Evolutionary conservation across 2,888 invertebrate species (phyloP).

Genomic region (Kuschelorhynchus macadamiae): DNA sequence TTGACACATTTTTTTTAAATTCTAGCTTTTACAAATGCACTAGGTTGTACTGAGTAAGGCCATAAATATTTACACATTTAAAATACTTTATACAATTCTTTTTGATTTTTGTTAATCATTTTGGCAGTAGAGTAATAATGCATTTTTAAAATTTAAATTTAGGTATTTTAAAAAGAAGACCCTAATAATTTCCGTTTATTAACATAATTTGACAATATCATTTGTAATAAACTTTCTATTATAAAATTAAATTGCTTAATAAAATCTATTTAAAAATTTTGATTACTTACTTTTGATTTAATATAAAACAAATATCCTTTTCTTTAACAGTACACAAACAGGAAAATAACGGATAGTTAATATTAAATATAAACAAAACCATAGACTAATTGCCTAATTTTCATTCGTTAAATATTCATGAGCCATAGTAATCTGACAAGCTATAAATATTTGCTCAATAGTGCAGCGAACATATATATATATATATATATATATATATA

Average conservation of each 20-base stretch:
- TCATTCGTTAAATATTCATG: neutral
- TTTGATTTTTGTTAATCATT: constrained; percentile 10
- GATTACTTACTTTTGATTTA: constrained; percentile 9
- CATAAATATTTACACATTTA: constrained; percentile 39
- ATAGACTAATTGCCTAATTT: neutral
- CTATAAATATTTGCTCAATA: too few species aligned
- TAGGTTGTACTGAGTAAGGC: constrained; percentile 45
- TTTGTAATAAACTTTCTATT: constrained; percentile 1
- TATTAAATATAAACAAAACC: neutral
- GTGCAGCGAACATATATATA: too few species aligned
- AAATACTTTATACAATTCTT: constrained; percentile 35
- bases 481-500: too few species aligned
- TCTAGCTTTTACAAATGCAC: constrained; percentile 18
- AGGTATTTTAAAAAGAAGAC: too few species aligned
- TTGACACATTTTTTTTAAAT: too few species aligned
- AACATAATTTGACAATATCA: too few species aligned
- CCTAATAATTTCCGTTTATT: too few species aligned
- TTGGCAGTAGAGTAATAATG: constrained; percentile 43
- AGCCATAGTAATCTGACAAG: neutral
- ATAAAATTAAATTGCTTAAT: neutral
- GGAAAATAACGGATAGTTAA: neutral
- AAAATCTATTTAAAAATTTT: neutral
- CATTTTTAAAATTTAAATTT: too few species aligned
- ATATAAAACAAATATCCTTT: neutral
- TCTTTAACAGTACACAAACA: neutral